Evolutionary conservation across 1,140 invertebrate genomes (phyloP), one percentile per base, ranked within the genome.

Genomic region (Drosophila rufa): DNA sequence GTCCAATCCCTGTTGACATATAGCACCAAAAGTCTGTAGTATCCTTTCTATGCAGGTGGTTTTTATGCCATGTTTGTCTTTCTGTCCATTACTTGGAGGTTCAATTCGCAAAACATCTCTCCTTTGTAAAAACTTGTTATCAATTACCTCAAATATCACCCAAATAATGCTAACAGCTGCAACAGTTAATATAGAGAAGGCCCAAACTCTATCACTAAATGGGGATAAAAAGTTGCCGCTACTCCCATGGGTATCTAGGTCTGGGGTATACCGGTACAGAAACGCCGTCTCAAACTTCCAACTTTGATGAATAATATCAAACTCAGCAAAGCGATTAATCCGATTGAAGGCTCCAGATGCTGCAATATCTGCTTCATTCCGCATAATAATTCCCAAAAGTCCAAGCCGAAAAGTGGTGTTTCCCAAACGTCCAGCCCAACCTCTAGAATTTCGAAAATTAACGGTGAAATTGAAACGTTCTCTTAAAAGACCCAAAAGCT

Each of bases 271-370:
- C 0, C 85, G 79, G 73, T 83, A 92, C 1, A 92, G n/a, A 53
- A 92, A 92, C 0, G 90, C 90, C 0, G 86, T 71, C 40, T 92
- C 86, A 27, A 92, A 92, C 69, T 89, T 92, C 91, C 91, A 92
- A 45, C 92, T 90, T 57, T 91, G 84, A 55, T 92, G 90, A 30
- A 92, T 85, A 9, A 70, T 86, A 61, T 92, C 92, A 57, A 92
- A 92, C n/a, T 90, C 86, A 1, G 79, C 81, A 53, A 92, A 90
- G 0, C 92, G 71, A 60, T 92, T 92, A 2, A 90, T 80, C 6
- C 92, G 77, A 75, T 92, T 92, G 12, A 91, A 92, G 15, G 82
- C 73, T 7, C 80, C 90, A 0, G 91, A 82, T n/a, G 87, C 92
- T 2, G 82, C 90, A 62, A 92, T 77, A 53, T 92, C 92, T 3